These are phyloP conservation scores for Linyphia triangularis DNA, from an alignment of 2,888 invertebrate genomes.

Conservation along the genomic window DNA sequence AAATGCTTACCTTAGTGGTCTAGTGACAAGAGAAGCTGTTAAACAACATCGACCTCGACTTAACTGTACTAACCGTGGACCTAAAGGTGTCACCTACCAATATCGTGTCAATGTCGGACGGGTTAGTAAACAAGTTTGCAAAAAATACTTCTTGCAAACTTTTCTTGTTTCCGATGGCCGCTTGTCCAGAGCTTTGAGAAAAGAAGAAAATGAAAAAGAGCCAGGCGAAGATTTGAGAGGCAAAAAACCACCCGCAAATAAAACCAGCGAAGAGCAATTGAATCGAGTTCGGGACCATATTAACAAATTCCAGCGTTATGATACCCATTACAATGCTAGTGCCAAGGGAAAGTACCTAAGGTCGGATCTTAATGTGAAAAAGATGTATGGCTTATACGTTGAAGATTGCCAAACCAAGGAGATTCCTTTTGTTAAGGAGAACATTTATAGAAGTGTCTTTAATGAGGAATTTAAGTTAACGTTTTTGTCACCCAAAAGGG, in stretches of 20 bases:
- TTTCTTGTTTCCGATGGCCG: slow-evolving; percentile 67
- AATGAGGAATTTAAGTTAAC: slow-evolving; percentile 61
- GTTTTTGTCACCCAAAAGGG: slow-evolving; percentile 56
- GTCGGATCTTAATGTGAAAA: slow-evolving; percentile 65
- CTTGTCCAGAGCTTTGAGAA: slow-evolving; percentile 62
- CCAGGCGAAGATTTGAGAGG: slow-evolving; percentile 70
- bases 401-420: slow-evolving; percentile 55
- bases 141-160: slow-evolving; percentile 69
- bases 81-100: slow-evolving; percentile 68
- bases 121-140: slow-evolving; percentile 66
- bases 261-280: slow-evolving; percentile 67
- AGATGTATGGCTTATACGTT: slow-evolving; percentile 70
- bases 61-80: slow-evolving; percentile 63
- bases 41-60: slow-evolving; percentile 67
- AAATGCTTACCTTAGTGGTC: slow-evolving; percentile 72
- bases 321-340: slow-evolving; percentile 52
- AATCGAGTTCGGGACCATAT: slow-evolving; percentile 57
- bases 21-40: slow-evolving; percentile 66
- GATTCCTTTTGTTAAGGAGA: slow-evolving; percentile 65
- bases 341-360: slow-evolving; percentile 62
- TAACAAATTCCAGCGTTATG: slow-evolving; percentile 57
- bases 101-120: slow-evolving; percentile 64
- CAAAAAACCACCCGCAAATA: slow-evolving; percentile 66
- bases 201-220: slow-evolving; percentile 70
- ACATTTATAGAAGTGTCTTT: slow-evolving; percentile 69